Base-by-base conservation (phyloP, 1,140 invertebrate species). In the Bombus superbus region DNA sequence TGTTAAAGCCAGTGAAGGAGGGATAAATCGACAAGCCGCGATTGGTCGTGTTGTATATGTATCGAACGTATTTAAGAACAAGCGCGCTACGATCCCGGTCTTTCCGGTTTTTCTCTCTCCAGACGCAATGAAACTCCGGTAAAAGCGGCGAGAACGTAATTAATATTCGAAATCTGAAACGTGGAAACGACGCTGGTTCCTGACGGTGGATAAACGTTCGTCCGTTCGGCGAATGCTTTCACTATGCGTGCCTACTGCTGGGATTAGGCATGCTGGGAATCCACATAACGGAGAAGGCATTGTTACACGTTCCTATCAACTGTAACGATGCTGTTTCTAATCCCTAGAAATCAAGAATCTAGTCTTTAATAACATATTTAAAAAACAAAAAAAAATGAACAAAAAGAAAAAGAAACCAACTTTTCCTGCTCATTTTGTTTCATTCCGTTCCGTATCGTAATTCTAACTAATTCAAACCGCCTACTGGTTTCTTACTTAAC, bases 211-310 rank as follows among this genome's bases (percentile, higher is more conserved):
- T 44, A 69, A 71, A 35, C 9, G 57, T 35, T n/a, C 25, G 68
- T 81, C 25, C 71, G 15, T 32, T 35, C 47, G 40, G 78, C 25
- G 81, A 86, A 62, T 86, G 85, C 88, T 90, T 90, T 90, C 89
- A 86, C 88, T 69, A 73, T 87, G 75, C 42, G 38, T 42, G 28
- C 38, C 25, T 28, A 53, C 59, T 76, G 44, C 35, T 40, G 53
- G 35, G 73, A 89, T 88, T 78, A 80, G 87, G 68, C 32, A 76
- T 47, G 80, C 68, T 89, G 88, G 78, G 88, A 90, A 90, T 75
- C 57, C 62, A 72, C 77, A 75, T 79, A 88, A 85, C 59, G 69
- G 85, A 80, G 73, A 72, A 86, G 81, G 76, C 59, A 89, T 89
- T 86, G 84, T 88, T 72, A 62, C 72, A 77, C 44, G 59, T 35